phyloP scores from a whole-genome alignment of 2,797 vertebrate genomes.

The Alosa sapidissima region DNA sequence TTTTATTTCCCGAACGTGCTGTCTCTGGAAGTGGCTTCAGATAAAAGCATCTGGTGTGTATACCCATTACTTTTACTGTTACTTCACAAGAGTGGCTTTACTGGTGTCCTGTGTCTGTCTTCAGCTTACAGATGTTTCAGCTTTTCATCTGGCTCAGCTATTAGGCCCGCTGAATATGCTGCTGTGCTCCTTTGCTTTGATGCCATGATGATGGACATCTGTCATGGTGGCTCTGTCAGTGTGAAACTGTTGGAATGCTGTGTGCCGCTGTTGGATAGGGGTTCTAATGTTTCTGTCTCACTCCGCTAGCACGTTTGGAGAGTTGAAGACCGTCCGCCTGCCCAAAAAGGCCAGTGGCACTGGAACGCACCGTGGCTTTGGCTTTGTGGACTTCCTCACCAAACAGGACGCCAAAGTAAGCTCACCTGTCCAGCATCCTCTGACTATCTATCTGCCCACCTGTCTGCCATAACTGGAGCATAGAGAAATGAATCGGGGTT shows the following conservation, averaged over 20 bases:
- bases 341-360: constrained; percentile 91
- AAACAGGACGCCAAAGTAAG: constrained; percentile 97
- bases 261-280: neutral
- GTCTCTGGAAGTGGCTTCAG: too few species aligned
- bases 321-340: constrained; percentile 91
- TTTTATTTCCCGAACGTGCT: too few species aligned
- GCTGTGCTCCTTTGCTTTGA: neutral
- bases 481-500: neutral
- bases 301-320: constrained; percentile 89
- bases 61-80: too few species aligned
- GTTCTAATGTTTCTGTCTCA: neutral
- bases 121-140: neutral
- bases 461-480: neutral
- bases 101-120: neutral
- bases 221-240: neutral
- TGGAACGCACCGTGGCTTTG: constrained; percentile 89
- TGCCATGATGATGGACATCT: neutral
- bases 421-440: neutral
- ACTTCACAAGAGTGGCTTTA: too few species aligned
- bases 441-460: neutral
- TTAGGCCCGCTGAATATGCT: too few species aligned
- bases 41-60: too few species aligned
- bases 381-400: constrained; percentile 95
- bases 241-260: neutral
- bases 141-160: too few species aligned